Percentiles rank a stretch among this genome's conserved stretches.
phyloP scores from a whole-genome alignment of 37 sponge, comb jelly and placozoan species.

The Trichoplax adhaerens region DNA sequence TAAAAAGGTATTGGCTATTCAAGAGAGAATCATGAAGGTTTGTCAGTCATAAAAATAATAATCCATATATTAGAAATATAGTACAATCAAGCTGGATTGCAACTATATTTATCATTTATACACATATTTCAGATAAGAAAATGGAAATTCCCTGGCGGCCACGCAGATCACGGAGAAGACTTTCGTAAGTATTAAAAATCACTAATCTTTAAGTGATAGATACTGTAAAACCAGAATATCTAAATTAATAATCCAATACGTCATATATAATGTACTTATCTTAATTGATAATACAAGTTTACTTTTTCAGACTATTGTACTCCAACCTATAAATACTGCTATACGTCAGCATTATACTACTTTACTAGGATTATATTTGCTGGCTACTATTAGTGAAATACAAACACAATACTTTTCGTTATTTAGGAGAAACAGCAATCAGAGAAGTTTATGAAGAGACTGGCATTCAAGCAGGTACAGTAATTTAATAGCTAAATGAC shows the following conservation, averaged over 20 bases:
- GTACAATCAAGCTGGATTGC: no score
- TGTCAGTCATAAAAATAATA: no score
- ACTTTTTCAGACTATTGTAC: background rate
- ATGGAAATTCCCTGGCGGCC: constrained; percentile 82
- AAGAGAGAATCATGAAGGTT: no score
- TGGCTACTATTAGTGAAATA: background rate
- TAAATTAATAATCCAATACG: no score
- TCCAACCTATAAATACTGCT: background rate
- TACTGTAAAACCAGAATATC: no score
- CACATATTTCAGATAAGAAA: constrained; percentile 10
- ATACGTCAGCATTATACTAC: no score
- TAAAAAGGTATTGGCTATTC: no score
- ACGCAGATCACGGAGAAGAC: constrained; percentile 52
- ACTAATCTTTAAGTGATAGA: no score
- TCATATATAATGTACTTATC: no score
- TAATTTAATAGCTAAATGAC: no score
- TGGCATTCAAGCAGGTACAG: constrained; percentile 40
- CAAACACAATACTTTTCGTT: background rate
- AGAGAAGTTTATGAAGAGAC: constrained; percentile 72
- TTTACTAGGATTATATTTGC: background rate
- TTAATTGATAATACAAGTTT: no score
- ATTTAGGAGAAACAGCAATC: constrained; percentile 43
- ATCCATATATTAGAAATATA: no score
- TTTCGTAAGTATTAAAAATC: constrained; percentile 20
- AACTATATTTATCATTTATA: background rate